Base-by-base conservation (phyloP, 2,113 vertebrate species). In the Salminus brasiliensis region DNA sequence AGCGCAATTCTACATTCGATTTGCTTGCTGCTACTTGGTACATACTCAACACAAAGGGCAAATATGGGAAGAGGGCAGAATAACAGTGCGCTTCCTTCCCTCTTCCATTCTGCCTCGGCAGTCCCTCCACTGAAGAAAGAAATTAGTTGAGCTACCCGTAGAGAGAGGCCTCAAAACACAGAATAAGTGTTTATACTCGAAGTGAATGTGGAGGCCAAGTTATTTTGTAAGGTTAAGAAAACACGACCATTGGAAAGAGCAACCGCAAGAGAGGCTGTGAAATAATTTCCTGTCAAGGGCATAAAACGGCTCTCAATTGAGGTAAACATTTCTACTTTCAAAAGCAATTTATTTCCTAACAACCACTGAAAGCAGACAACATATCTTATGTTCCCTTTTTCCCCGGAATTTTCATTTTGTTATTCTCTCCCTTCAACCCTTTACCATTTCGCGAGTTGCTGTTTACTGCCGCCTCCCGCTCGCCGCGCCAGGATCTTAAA, bases 271-370 rank as follows among this genome's bases (percentile, higher is more conserved):
- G 87, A 88, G 83, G 88, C 88, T 89, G 89, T 88, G 84, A 87
- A 91, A 90, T 86, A 84, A 91, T 89, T 93, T 93, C 87, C 89
- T 88, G 90, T 91, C 89, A 91, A 89, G 89, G 88, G 87, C 86
- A 89, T 87, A 90, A 91, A 91, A 88, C 55, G 88, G 45, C 87
- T 85, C 89, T 88, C 89, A 91, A 87, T 89, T 90, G 89, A 89
- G 88, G 88, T 90, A 90, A 93, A 92, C 89, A 90, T 90, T 91
- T 91, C 84, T 87, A 90, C 88, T 90, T 92, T 92, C 88, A 89
- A 89, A 90, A 90, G 89, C 88, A 92, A 91, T 93, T 91, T 91
- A 91, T 90, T 92, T 91, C 86, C 85, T 88, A 91, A 90, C 89
- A 91, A 88, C 89, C 80, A 74, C 90, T 88, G 87, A 89, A 89